Evolutionary conservation across 2,888 invertebrate genomes (phyloP), one percentile per base, ranked within the genome.

Genomic region (Adelphocoris suturalis): DNA sequence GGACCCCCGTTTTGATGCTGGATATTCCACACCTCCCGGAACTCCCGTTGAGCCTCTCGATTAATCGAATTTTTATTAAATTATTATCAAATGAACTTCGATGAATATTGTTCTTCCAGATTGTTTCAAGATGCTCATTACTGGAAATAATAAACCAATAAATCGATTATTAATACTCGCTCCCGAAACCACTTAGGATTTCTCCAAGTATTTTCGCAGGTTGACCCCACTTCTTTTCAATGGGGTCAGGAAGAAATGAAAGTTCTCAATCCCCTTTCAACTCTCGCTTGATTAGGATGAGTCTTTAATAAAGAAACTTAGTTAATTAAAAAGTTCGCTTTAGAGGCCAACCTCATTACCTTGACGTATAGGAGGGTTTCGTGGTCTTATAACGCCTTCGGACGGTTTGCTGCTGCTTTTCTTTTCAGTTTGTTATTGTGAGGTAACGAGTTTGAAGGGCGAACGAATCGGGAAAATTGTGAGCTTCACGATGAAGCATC

Each of bases 271-370:
- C 86, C 86, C 75, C 75, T 86, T 86, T 86, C 75, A 82, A 52
- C 16, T 37, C 86, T 57, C 75, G 55, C 4, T 78, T 88, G 88
- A 88, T 88, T 88, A 88, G 88, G 88, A 75, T 75, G 75, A 37
- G 37, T 48, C 75, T 37, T 61, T 76, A 78, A 78, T 88, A 88
- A 88, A 78, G 88, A 78, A 88, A 88, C 78, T 88, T 88, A 80
- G 88, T 88, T 80, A 88, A 88, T 88, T 88, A 88, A 88, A 88
- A 88, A 80, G 52, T 88, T 88, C 13, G 55, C 55, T 68, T 19
- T 16, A 19, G 78, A 82, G 55, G 55, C 75, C 37, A 86, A 86
- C 86, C 76, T 75, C 75, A 86, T 86, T 86, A 86, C 28, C 47
- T 86, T 75, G 86, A 61, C 86, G 86, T 75, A 75, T 86, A 75